Conservation (phyloP, 2,797 vertebrate species). For the Otolemur crassicaudatus region DNA sequence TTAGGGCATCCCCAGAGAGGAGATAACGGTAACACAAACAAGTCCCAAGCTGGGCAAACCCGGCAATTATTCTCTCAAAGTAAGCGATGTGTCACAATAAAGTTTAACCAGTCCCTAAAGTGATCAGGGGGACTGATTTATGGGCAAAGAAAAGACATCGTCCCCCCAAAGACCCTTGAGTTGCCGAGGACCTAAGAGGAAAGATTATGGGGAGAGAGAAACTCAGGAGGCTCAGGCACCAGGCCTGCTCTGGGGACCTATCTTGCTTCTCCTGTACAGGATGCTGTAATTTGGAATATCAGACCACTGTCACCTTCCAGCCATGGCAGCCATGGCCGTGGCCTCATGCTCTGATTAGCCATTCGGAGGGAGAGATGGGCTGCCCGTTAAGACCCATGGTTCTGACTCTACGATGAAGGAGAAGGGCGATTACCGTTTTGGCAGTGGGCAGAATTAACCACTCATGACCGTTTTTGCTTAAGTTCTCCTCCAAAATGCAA, state of each 20-base stretch:
- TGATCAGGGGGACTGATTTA: accelerated
- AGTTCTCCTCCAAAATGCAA: background rate
- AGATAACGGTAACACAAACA: accelerated
- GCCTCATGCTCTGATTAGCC: accelerated
- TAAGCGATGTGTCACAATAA: accelerated
- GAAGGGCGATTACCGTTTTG: background rate
- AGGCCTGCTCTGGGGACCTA: background rate
- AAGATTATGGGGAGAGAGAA: accelerated
- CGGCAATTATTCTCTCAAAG: background rate
- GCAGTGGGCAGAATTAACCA: background rate
- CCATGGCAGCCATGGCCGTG: too few relatives aligned
- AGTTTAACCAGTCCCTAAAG: accelerated
- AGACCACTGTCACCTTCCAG: too few relatives aligned
- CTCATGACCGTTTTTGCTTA: background rate
- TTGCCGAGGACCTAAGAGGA: accelerated
- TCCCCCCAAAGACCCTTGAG: background rate
- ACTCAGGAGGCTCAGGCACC: background rate
- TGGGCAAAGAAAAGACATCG: accelerated
- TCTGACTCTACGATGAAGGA: background rate
- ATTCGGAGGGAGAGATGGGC: accelerated
- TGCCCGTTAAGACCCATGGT: background rate
- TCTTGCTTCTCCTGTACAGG: background rate
- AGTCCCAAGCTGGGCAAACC: background rate
- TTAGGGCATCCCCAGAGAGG: background rate
- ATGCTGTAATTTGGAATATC: background rate